These are phyloP conservation scores for Tricholaema leucomelas DNA, from an alignment of 2,113 vertebrate genomes.

Conservation along the genomic window DNA sequence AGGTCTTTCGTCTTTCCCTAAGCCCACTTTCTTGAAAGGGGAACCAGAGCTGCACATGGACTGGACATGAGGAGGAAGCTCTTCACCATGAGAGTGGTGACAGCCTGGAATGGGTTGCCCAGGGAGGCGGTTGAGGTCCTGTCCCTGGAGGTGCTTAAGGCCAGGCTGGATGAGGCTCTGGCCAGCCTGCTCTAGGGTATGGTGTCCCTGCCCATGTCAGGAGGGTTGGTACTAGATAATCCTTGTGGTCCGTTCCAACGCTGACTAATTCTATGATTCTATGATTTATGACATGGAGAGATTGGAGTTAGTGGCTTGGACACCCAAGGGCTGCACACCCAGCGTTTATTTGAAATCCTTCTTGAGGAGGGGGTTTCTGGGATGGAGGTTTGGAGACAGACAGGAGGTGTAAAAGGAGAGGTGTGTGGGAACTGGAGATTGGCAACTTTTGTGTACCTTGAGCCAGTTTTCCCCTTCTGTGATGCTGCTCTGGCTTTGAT, in stretches of 20 bases:
- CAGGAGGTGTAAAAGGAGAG: background rate
- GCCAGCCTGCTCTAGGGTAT: no score
- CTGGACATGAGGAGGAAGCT: no score
- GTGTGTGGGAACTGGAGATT: background rate
- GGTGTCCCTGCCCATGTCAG: no score
- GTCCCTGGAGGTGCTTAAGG: no score
- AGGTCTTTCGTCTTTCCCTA: background rate
- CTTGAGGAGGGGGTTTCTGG: fast-evolving
- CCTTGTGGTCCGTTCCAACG: no score
- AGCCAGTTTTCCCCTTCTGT: background rate
- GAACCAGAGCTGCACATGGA: background rate
- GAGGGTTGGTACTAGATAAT: no score
- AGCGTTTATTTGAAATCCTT: background rate
- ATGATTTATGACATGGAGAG: background rate
- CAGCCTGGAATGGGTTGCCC: no score
- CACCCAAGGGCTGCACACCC: background rate
- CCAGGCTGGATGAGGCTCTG: no score
- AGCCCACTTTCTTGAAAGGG: background rate
- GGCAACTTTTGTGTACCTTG: background rate
- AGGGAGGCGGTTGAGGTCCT: no score
- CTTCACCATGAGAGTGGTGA: no score
- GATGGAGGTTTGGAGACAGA: background rate
- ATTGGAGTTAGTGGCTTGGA: background rate
- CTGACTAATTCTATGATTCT: no score
- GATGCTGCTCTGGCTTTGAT: background rate